These are phyloP conservation scores for Agrochola lota DNA, from an alignment of 2,888 invertebrate species.

Conservation along the genomic window DNA sequence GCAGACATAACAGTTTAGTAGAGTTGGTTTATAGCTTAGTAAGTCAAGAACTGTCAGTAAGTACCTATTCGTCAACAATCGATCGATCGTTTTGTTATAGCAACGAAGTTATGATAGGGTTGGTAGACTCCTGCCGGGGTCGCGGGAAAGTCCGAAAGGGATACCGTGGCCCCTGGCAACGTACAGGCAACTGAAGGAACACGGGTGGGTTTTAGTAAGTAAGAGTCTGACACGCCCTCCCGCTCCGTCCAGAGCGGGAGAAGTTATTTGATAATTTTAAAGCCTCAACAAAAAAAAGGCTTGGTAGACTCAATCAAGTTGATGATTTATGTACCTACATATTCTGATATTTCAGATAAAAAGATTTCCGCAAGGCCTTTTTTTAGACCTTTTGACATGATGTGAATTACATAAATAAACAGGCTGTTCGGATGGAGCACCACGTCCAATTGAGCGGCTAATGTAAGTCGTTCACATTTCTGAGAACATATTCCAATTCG, in stretches of 20 bases:
- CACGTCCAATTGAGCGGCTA: slow-evolving; percentile 33
- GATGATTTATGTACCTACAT: slow-evolving; percentile 17
- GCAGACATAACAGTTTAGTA: neutral
- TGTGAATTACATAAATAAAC: slow-evolving; percentile 30
- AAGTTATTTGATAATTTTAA: too few relatives aligned
- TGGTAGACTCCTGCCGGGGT: slow-evolving; percentile 5
- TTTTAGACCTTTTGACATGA: slow-evolving; percentile 20
- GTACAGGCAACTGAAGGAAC: too few relatives aligned
- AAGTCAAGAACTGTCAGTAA: neutral
- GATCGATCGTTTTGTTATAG: slow-evolving; percentile 18
- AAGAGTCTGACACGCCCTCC: too few relatives aligned
- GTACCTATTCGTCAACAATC: neutral
- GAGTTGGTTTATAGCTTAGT: neutral
- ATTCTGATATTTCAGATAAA: slow-evolving; percentile 4
- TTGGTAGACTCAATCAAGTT: slow-evolving; percentile 5
- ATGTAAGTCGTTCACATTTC: slow-evolving; percentile 60
- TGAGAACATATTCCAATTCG: slow-evolving; percentile 63
- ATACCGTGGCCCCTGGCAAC: too few relatives aligned
- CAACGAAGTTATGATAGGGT: slow-evolving; percentile 7
- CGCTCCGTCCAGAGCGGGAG: too few relatives aligned
- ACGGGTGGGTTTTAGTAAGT: too few relatives aligned
- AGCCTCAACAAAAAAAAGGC: too few relatives aligned
- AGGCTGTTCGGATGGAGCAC: slow-evolving; percentile 27
- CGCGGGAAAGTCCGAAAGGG: too few relatives aligned
- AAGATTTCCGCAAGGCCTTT: slow-evolving; percentile 15